Conservation (phyloP, 1,140 invertebrate genomes). For the Drosophila willistoni region DNA sequence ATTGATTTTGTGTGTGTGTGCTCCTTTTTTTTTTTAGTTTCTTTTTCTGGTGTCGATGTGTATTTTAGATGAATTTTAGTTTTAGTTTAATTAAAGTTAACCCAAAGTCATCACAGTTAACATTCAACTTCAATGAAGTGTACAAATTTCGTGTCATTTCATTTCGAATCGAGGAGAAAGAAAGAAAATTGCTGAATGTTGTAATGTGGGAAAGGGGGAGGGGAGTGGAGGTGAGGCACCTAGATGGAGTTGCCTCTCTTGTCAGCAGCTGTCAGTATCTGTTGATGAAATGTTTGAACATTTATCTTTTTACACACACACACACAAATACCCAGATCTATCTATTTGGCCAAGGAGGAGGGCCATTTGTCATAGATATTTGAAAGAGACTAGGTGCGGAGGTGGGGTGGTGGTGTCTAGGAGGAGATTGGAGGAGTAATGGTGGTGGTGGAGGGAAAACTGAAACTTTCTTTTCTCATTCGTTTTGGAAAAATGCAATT, state of each 20-base stretch:
- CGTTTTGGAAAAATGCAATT: neutral
- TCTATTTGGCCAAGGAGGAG: neutral
- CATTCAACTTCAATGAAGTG: slow-evolving; percentile 6
- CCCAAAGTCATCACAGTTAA: slow-evolving; percentile 23
- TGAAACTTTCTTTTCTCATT: slow-evolving; percentile 2
- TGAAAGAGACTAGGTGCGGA: neutral
- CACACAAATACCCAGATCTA: neutral
- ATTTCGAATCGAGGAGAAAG: slow-evolving; percentile 27
- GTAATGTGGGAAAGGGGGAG: neutral
- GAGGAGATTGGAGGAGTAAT: neutral
- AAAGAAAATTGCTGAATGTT: neutral
- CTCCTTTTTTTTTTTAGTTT: too few relatives aligned
- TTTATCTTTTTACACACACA: slow-evolving; percentile 36
- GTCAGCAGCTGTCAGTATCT: slow-evolving; percentile 53
- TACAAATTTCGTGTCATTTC: slow-evolving; percentile 31
- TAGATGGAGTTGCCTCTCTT: slow-evolving; percentile 26
- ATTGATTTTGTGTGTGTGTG: slow-evolving; percentile 43
- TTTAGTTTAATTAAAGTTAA: slow-evolving; percentile 52
- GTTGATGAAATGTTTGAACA: slow-evolving; percentile 48
- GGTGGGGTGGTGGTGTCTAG: neutral
- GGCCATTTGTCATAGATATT: slow-evolving; percentile 12
- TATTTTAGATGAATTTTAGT: slow-evolving; percentile 3
- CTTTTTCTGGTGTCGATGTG: neutral
- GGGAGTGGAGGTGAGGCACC: neutral
- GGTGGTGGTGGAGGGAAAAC: neutral